phyloP scores from a whole-genome alignment of 2,888 invertebrate species.

The Diaperis boleti region DNA sequence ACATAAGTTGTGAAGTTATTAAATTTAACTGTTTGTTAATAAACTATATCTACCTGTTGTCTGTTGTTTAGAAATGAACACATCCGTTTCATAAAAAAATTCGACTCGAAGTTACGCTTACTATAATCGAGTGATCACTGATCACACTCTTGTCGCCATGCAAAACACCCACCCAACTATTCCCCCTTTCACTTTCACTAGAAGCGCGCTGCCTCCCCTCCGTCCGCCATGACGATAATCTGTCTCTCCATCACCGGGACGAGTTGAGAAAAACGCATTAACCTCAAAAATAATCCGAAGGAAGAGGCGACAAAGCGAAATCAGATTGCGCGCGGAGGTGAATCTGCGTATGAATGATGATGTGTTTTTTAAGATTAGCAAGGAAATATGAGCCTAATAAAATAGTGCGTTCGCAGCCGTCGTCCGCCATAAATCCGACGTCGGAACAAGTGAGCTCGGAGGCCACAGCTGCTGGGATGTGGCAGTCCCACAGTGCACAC shows the following conservation, averaged over 20 bases:
- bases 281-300: not conserved
- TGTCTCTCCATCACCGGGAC: not conserved
- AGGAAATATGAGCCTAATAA: not conserved
- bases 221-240: not conserved
- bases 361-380: conserved; percentile 4
- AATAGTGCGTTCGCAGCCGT: conserved; percentile 9
- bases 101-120: too few species aligned
- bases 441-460: conserved; percentile 23
- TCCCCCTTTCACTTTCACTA: not conserved
- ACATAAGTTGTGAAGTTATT: too few species aligned
- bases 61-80: too few species aligned
- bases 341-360: conserved; percentile 8
- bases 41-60: too few species aligned
- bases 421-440: conserved; percentile 33
- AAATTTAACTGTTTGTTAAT: too few species aligned
- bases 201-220: not conserved
- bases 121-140: too few species aligned
- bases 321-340: conserved; percentile 1
- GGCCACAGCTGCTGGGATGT: conserved; percentile 37
- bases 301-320: not conserved
- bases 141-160: too few species aligned
- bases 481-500: conserved; percentile 42
- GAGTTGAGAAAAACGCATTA: not conserved
- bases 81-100: too few species aligned
- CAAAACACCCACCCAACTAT: too few species aligned